phyloP scores from a whole-genome alignment of 2,797 vertebrate genomes.

The Podarcis lilfordi region DNA sequence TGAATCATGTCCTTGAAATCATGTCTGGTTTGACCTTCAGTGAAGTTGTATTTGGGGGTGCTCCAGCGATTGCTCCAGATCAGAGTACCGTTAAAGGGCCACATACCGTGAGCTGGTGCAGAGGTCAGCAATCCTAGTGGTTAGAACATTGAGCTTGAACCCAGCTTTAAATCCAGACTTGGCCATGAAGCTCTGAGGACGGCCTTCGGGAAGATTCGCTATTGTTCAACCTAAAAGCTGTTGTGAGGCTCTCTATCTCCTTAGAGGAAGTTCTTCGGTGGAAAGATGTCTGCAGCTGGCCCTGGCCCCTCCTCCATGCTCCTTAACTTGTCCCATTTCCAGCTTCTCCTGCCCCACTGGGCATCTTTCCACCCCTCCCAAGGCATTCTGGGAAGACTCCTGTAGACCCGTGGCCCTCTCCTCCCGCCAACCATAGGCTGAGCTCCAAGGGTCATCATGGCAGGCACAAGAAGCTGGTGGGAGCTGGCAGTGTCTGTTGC shows the following conservation, averaged over 20 bases:
- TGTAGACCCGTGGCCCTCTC: background rate
- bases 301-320: background rate
- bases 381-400: background rate
- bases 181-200: background rate
- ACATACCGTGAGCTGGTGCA: background rate
- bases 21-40: too few relatives aligned
- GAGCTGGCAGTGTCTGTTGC: background rate
- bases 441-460: background rate
- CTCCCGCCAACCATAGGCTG: background rate
- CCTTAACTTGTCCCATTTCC: background rate
- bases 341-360: slow-evolving; percentile 1
- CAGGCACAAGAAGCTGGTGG: background rate
- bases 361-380: slow-evolving; percentile 3
- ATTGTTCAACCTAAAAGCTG: background rate
- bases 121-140: background rate
- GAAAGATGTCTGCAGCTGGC: background rate
- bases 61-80: background rate
- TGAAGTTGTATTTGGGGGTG: background rate
- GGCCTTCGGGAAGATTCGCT: background rate
- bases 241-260: background rate
- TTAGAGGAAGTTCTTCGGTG: background rate
- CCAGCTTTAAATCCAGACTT: background rate
- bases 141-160: background rate
- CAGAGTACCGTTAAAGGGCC: background rate
- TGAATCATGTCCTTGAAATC: too few relatives aligned